Conservation (phyloP, 1,140 invertebrate species). For the Vollenhovia emeryi region DNA sequence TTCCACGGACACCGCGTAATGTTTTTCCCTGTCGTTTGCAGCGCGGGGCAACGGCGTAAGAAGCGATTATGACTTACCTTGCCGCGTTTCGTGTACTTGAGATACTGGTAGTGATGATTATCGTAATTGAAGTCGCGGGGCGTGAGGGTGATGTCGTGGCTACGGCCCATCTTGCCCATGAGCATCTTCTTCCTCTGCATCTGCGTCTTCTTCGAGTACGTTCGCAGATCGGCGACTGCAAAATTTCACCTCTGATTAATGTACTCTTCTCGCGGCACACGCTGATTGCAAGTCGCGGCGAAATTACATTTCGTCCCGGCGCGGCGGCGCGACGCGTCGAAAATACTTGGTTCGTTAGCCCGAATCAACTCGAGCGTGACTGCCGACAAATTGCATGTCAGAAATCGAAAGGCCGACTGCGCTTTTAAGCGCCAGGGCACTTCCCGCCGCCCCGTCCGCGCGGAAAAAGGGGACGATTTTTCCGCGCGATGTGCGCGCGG, state of each 20-base stretch:
- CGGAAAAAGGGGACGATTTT: constrained; percentile 31
- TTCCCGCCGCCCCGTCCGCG: neutral
- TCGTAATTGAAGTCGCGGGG: constrained; percentile 92
- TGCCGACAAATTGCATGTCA: constrained; percentile 36
- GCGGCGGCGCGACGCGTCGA: constrained; percentile 14
- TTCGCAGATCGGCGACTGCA: constrained; percentile 75
- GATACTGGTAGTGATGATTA: constrained; percentile 93
- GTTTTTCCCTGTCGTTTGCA: neutral
- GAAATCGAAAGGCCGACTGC: constrained; percentile 46
- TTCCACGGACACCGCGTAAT: constrained; percentile 1
- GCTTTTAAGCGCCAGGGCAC: neutral
- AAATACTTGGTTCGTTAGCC: constrained; percentile 53
- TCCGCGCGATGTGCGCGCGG: neutral
- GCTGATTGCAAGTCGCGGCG: constrained; percentile 51
- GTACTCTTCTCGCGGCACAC: constrained; percentile 1
- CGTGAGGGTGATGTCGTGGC: constrained; percentile 87
- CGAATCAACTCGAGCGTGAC: constrained; percentile 2
- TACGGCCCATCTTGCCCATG: constrained; percentile 89
- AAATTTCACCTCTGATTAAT: constrained; percentile 50
- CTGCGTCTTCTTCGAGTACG: constrained; percentile 86
- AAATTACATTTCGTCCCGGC: constrained; percentile 49
- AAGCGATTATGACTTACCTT: constrained; percentile 85
- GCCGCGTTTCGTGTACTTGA: constrained; percentile 91
- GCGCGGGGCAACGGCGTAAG: neutral
- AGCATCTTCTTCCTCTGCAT: constrained; percentile 87